Base-by-base conservation (phyloP, 2,113 vertebrate species). In the Plestiodon gilberti region DNA sequence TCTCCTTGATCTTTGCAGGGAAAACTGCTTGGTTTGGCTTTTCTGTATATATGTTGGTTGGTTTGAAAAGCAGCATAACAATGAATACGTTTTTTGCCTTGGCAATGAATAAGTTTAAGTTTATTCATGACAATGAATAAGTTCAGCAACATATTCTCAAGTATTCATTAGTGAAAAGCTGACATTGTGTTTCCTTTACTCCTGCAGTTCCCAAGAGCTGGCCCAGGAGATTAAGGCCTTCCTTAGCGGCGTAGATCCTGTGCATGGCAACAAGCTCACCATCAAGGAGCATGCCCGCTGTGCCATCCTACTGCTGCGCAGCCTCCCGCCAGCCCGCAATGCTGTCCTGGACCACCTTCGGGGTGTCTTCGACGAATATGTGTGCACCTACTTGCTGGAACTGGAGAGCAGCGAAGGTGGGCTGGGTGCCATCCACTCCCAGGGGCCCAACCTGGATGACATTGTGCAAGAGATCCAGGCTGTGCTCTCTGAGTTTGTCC, bases 191-290 rank as follows among this genome's bases (percentile, higher is more conserved):
- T 70, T 86, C 90, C 52, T 40, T 87, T 87, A 52, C 33, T 90
- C 86, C 59, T 13, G 1, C 23, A 99, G 97, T 81, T 93, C 98
- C 18, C 98, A 98, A 96, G 98, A 98, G 89, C 96, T 99, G 55
- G 96, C 97, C 7, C 97, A 97, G 93, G 98, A 99, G 94, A 98
- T 99, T 85, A 99, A 98, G 91, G 97, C 98, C 6, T 98, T 99
- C 89, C 97, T 99, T 84, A 98, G 97, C 0, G 98, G 98, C 0
- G 85, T 97, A 0, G 98, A 99, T 89, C 96, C 97, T 0, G 89
- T 95, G 3, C 96, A 98, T 62, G 98, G 98, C 1, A 97, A 98
- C 6, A 98, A 98, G 2, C 97, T 99, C 15, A 97, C 97, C 0
- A 94, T 97, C 1, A 93, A 97, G 0, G 98, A 98, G 13, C 98